Evolutionary conservation across 1,140 invertebrate species (phyloP).

Genomic region (Papilio machaon): DNA sequence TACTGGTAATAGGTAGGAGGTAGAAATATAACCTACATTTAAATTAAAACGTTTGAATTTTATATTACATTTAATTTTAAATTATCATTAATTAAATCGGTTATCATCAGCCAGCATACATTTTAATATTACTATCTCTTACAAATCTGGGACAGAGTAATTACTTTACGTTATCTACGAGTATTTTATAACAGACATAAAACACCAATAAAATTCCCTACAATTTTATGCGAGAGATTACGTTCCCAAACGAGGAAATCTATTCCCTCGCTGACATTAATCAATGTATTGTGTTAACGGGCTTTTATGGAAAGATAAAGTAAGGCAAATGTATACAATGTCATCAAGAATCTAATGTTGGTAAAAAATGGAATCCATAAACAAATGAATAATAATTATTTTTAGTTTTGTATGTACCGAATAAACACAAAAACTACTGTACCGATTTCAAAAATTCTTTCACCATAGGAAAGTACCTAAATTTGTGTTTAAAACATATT

Average conservation of each 20-base stretch:
- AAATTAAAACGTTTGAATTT: neutral
- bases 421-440: too few relatives aligned
- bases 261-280: conserved; percentile 26
- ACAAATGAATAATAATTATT: neutral
- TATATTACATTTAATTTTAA: neutral
- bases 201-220: conserved; percentile 29
- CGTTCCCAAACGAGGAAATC: conserved; percentile 22
- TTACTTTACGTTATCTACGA: conserved; percentile 25
- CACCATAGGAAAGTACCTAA: too few relatives aligned
- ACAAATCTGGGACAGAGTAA: conserved; percentile 29
- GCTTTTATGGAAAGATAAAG: neutral
- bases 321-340: neutral
- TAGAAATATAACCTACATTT: neutral
- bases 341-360: neutral
- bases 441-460: too few relatives aligned
- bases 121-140: conserved; percentile 19
- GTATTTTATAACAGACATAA: conserved; percentile 34
- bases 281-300: conserved; percentile 22
- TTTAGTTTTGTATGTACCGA: too few relatives aligned
- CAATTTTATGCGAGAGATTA: conserved; percentile 35
- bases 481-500: too few relatives aligned
- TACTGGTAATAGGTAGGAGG: too few relatives aligned
- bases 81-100: neutral
- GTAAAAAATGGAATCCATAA: neutral
- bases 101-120: conserved; percentile 4